Percentiles rank a stretch among this genome's conserved stretches.
phyloP scores from a whole-genome alignment of 1,140 invertebrate genomes.

The Ceratina australensis region DNA sequence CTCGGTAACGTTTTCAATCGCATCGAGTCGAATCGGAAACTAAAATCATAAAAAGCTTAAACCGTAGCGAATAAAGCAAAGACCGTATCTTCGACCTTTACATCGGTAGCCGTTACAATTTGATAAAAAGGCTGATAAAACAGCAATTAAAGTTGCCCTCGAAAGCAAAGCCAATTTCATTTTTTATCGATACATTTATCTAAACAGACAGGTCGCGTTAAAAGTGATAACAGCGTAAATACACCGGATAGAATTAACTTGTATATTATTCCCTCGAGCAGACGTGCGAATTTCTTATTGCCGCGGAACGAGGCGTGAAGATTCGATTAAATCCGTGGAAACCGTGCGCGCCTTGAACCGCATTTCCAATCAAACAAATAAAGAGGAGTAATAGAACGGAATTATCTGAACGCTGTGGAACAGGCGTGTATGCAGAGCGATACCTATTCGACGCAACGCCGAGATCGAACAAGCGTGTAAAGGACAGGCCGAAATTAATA shows the following conservation, averaged over 20 bases:
- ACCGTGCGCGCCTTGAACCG: neutral
- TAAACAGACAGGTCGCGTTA: neutral
- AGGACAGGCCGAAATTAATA: conserved; percentile 64
- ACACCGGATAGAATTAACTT: too few relatives aligned
- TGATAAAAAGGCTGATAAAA: neutral
- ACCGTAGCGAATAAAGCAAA: too few relatives aligned
- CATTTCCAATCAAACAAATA: neutral
- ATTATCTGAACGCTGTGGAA: conserved; percentile 7
- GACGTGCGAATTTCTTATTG: too few relatives aligned
- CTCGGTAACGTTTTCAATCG: too few relatives aligned
- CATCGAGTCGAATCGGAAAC: too few relatives aligned
- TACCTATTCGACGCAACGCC: neutral
- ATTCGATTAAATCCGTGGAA: conserved; percentile 31
- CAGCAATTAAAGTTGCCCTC: neutral
- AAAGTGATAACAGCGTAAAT: neutral
- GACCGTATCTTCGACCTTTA: neutral
- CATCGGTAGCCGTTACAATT: neutral
- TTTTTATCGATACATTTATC: neutral
- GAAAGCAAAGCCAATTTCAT: neutral
- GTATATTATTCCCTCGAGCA: too few relatives aligned
- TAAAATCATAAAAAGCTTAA: neutral
- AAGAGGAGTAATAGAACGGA: conserved; percentile 10
- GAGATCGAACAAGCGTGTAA: conserved; percentile 42
- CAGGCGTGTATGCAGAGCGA: neutral
- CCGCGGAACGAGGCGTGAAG: neutral